A percentile compares a stretch with the other conserved stretches of the same genome.
These are phyloP conservation scores for Anthoscopus minutus DNA, from an alignment of 2,113 vertebrate species.

Conservation along the genomic window DNA sequence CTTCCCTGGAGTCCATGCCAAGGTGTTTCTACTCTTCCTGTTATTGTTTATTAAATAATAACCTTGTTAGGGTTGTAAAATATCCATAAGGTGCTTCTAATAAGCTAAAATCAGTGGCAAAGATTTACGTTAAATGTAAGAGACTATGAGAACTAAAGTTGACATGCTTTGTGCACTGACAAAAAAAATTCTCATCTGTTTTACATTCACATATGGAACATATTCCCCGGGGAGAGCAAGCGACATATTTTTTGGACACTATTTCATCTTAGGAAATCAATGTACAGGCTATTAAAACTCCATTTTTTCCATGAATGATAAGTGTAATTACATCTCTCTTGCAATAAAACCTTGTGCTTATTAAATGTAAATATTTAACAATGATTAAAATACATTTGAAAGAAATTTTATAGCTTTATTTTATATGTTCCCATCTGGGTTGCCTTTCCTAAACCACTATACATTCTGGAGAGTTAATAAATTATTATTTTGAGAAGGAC, in stretches of 20 bases:
- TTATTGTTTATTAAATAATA: constrained; percentile 55
- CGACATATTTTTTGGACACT: constrained; percentile 63
- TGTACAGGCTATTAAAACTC: constrained; percentile 70
- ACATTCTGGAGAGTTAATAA: constrained; percentile 69
- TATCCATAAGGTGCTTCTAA: constrained; percentile 47
- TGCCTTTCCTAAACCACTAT: constrained; percentile 68
- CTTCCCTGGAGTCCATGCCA: neutral
- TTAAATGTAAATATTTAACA: constrained; percentile 83
- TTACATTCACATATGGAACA: constrained; percentile 51
- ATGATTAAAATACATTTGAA: constrained; percentile 77
- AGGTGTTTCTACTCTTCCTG: constrained; percentile 23
- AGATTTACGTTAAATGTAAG: constrained; percentile 18
- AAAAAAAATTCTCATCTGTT: constrained; percentile 41
- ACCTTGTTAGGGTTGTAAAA: constrained; percentile 59
- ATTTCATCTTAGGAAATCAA: constrained; percentile 72
- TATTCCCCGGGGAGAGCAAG: constrained; percentile 4
- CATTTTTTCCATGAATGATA: constrained; percentile 76
- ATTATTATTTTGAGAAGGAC: constrained; percentile 73
- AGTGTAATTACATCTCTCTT: constrained; percentile 73
- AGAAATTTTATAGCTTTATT: constrained; percentile 75
- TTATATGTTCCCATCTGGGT: constrained; percentile 76
- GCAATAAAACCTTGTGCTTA: constrained; percentile 72
- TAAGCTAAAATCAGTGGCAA: constrained; percentile 18
- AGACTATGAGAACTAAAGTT: neutral
- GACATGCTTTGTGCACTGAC: neutral